Base-by-base conservation (phyloP, 2,113 vertebrate species). In the Pandion haliaetus region DNA sequence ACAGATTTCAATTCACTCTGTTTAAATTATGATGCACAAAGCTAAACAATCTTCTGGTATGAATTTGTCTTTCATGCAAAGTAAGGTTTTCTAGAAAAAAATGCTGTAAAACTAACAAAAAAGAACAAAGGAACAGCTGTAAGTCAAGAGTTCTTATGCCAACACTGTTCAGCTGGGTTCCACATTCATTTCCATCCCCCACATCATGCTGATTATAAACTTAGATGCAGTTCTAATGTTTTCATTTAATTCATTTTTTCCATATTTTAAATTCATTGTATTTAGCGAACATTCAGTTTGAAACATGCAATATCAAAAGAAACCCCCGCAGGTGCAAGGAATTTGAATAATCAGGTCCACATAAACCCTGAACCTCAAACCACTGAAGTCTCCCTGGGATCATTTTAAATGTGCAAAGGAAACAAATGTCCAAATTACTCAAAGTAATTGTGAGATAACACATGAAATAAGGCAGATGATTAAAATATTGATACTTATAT, bases 71-170 rank as follows among this genome's bases (percentile, higher is more conserved):
- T 97, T 97, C 93, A 95, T 91, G 92, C 82, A 89, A 93, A 97
- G 88, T 91, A 96, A 94, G 94, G 82, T 91, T 96, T 96, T 97
- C 90, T 88, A 77, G 81, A 82, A 91, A 96, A 93, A 96, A 90
- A 50, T 31, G 80, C 88, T 95, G 76, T 96, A 94, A 83, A 91
- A 96, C 93, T 89, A 95, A 97, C 94, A 96, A 93, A 96, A 95
- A 88, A 94, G 87, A 97, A 96, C 96, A 97, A 95, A 97, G 92
- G 88, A 95, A 97, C 95, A 97, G 95, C 96, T 94, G 93, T 96
- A 96, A 95, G 92, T 97, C 96, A 97, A 96, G 96, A 92, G 96
- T 93, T 97, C 95, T 91, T 96, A 95, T 97, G 97, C 91, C 96
- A 96, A 96, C 89, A 86, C 82, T 97, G 79, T 95, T 96, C 96